Conservation (phyloP, 23 tunicate species). For the Clavelina lepadiformis region DNA sequence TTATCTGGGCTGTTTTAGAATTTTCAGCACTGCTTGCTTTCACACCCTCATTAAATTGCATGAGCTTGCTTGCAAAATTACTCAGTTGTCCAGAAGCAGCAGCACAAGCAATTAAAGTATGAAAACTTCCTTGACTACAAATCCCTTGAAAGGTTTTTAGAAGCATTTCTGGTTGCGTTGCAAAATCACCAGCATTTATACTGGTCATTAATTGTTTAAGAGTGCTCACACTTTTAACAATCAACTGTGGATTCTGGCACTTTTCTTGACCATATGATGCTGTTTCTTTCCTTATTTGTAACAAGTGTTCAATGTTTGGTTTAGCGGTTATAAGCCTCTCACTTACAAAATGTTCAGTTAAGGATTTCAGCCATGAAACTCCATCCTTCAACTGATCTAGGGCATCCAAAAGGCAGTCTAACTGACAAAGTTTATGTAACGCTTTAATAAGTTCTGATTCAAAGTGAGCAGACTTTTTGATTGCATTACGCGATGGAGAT, state of each 20-base stretch:
- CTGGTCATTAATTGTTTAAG: conserved; percentile 25
- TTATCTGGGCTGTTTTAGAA: conserved; percentile 41
- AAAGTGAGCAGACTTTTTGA: conserved; percentile 24
- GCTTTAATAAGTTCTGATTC: conserved; percentile 32
- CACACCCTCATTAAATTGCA: conserved; percentile 45
- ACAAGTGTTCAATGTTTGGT: background rate
- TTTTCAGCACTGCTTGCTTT: conserved; percentile 48
- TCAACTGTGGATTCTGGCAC: conserved; percentile 31
- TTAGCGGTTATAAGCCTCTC: conserved; percentile 16
- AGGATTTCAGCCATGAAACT: conserved; percentile 33
- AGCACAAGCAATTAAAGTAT: conserved; percentile 30
- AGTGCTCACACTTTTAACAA: conserved; percentile 33
- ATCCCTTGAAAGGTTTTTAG: conserved; percentile 33
- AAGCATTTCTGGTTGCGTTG: conserved; percentile 36
- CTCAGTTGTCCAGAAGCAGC: conserved; percentile 30
- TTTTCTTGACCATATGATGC: conserved; percentile 1
- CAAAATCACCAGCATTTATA: conserved; percentile 20
- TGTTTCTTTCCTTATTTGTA: background rate
- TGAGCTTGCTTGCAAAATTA: conserved; percentile 36
- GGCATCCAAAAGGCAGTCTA: conserved; percentile 58
- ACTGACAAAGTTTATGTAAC: conserved; percentile 13
- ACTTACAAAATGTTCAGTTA: conserved; percentile 38
- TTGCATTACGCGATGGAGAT: background rate
- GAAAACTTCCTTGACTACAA: conserved; percentile 19
- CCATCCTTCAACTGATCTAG: conserved; percentile 55